Conservation (phyloP, 2,888 invertebrate species). For the Monopis laevigella region DNA sequence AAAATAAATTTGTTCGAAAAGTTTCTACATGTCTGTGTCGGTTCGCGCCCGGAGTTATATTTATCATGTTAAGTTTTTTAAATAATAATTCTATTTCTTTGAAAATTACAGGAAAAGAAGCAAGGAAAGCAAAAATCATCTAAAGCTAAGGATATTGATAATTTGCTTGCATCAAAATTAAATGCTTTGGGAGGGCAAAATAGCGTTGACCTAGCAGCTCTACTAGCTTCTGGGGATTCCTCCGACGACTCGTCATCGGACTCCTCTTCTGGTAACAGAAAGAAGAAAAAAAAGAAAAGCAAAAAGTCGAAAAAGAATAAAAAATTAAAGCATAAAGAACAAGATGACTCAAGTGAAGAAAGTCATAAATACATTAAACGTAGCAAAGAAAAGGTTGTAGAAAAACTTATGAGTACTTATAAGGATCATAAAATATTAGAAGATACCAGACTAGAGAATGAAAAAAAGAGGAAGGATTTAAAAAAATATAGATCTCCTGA, state of each 20-base stretch:
- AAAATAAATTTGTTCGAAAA: too few relatives aligned
- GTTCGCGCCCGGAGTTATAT: too few relatives aligned
- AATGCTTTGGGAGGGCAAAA: constrained; percentile 69
- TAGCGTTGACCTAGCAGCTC: constrained; percentile 41
- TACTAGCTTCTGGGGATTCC: constrained; percentile 39
- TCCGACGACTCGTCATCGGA: constrained; percentile 26
- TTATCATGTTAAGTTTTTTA: too few relatives aligned
- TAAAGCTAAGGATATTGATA: constrained; percentile 66
- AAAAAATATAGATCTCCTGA: too few relatives aligned
- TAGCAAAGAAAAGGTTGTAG: too few relatives aligned
- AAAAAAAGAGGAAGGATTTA: constrained; percentile 22
- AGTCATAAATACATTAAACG: too few relatives aligned
- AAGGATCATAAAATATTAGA: too few relatives aligned
- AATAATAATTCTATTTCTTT: constrained; percentile 14
- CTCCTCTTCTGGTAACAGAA: constrained; percentile 18
- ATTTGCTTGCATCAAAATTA: constrained; percentile 75
- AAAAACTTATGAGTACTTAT: too few relatives aligned
- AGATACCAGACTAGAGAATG: constrained; percentile 23
- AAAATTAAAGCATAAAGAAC: constrained; percentile 28
- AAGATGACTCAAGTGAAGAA: constrained; percentile 22
- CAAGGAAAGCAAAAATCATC: constrained; percentile 54
- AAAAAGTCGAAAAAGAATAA: constrained; percentile 35
- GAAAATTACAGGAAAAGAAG: constrained; percentile 42
- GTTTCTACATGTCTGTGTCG: too few relatives aligned
- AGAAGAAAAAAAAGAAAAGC: constrained; percentile 41